A percentile compares a stretch with the other conserved stretches of the same genome.
phyloP scores from a whole-genome alignment of 2,888 invertebrate species.

The Miltochrista miniata region DNA sequence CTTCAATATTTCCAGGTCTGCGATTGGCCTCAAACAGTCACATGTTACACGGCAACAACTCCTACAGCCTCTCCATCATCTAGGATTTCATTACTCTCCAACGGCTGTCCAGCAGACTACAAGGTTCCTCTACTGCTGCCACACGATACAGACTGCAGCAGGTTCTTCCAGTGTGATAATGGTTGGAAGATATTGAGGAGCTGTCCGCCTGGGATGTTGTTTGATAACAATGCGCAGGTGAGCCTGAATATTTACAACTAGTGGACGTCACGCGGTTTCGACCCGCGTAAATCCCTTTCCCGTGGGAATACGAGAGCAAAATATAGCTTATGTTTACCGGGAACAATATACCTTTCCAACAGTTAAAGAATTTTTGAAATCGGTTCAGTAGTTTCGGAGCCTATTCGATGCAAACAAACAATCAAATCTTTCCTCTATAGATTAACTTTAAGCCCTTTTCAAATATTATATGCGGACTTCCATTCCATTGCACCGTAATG shows the following conservation, averaged over 20 bases:
- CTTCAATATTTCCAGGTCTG: slow-evolving; percentile 18
- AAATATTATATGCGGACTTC: too few species aligned
- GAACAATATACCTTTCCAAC: too few species aligned
- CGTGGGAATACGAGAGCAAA: too few species aligned
- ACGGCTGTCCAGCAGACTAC: slow-evolving; percentile 37
- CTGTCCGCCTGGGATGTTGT: slow-evolving; percentile 15
- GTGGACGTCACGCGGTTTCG: too few species aligned
- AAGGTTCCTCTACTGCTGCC: slow-evolving; percentile 15
- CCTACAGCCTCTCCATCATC: slow-evolving; percentile 7
- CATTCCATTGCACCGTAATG: too few species aligned
- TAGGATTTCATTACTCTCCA: slow-evolving; percentile 29
- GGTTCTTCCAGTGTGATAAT: slow-evolving; percentile 32
- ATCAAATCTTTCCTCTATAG: too few species aligned
- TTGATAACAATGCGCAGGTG: slow-evolving; percentile 21
- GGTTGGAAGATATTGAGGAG: slow-evolving; percentile 17
- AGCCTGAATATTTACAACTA: background rate
- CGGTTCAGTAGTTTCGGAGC: too few species aligned
- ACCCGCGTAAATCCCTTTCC: too few species aligned
- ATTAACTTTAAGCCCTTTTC: too few species aligned
- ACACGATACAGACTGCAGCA: slow-evolving; percentile 29
- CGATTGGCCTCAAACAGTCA: slow-evolving; percentile 21
- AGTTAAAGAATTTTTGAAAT: too few species aligned
- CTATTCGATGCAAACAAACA: too few species aligned
- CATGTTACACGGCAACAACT: background rate
- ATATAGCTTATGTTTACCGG: too few species aligned